A percentile compares a stretch with the other conserved stretches of the same genome.
These are phyloP conservation scores for Drosophila borealis DNA, from an alignment of 2,888 invertebrate genomes.

Conservation along the genomic window DNA sequence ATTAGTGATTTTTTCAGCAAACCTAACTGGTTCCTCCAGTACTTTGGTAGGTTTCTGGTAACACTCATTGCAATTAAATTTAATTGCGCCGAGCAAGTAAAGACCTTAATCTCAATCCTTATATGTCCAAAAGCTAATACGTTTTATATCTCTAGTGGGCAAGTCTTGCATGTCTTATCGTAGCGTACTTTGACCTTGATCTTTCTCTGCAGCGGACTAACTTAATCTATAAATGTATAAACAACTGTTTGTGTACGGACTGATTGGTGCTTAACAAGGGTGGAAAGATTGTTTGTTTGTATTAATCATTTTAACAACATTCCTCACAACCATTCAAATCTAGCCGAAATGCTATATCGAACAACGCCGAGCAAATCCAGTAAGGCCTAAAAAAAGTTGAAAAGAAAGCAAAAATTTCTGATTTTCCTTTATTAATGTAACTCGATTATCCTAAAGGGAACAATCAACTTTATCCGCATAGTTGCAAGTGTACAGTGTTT, in stretches of 20 bases:
- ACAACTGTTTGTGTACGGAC: neutral
- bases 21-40: too few species aligned
- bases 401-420: neutral
- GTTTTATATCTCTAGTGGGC: neutral
- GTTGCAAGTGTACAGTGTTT: conserved; percentile 33
- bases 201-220: neutral
- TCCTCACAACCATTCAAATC: neutral
- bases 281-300: too few species aligned
- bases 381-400: neutral
- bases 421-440: neutral
- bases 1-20: too few species aligned
- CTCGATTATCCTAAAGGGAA: conserved; percentile 21
- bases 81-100: neutral
- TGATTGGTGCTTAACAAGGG: neutral
- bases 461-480: conserved; percentile 40
- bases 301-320: too few species aligned
- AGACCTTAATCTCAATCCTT: neutral
- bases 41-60: neutral
- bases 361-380: too few species aligned
- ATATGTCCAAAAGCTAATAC: neutral
- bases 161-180: conserved; percentile 4
- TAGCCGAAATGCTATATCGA: too few species aligned
- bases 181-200: neutral
- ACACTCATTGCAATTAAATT: neutral
- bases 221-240: neutral